These are phyloP conservation scores for Ochropacha duplaris DNA, from an alignment of 2,888 invertebrate species.

Conservation along the genomic window DNA sequence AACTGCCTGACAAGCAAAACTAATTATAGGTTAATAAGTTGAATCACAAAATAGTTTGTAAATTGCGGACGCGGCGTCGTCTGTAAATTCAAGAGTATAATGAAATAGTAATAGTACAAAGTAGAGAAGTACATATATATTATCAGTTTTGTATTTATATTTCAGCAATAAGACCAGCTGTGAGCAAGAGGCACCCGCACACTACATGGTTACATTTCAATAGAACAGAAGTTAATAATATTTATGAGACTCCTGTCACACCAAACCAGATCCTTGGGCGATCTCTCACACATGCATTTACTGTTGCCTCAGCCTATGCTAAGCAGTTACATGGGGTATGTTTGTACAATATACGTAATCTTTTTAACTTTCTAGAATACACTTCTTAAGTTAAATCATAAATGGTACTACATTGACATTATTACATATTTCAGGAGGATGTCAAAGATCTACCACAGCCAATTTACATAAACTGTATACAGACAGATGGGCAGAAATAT, in stretches of 20 bases:
- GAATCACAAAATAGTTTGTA: too few species aligned
- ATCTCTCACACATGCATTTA: slow-evolving; percentile 88
- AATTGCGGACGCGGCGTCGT: too few species aligned
- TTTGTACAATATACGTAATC: slow-evolving; percentile 7
- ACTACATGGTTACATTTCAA: slow-evolving; percentile 90
- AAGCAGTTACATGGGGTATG: slow-evolving; percentile 88
- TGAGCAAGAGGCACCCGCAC: slow-evolving; percentile 85
- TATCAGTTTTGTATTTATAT: slow-evolving; percentile 17
- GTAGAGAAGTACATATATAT: neutral
- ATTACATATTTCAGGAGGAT: slow-evolving; percentile 68
- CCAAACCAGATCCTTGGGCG: slow-evolving; percentile 86
- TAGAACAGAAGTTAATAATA: slow-evolving; percentile 84
- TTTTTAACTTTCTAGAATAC: slow-evolving; percentile 8
- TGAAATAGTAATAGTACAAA: too few species aligned
- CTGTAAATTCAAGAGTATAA: too few species aligned
- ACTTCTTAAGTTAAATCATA: slow-evolving; percentile 1
- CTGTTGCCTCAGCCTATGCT: slow-evolving; percentile 90
- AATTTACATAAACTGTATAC: slow-evolving; percentile 91
- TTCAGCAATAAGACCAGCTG: slow-evolving; percentile 76
- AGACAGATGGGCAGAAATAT: slow-evolving; percentile 89
- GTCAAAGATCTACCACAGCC: slow-evolving; percentile 88
- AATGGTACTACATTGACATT: slow-evolving; percentile 14
- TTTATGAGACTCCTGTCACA: slow-evolving; percentile 86
- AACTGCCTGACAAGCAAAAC: too few species aligned
- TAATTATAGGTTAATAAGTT: too few species aligned